phyloP scores from a whole-genome alignment of 2,888 invertebrate genomes.

The Cerastis rubricosa region DNA sequence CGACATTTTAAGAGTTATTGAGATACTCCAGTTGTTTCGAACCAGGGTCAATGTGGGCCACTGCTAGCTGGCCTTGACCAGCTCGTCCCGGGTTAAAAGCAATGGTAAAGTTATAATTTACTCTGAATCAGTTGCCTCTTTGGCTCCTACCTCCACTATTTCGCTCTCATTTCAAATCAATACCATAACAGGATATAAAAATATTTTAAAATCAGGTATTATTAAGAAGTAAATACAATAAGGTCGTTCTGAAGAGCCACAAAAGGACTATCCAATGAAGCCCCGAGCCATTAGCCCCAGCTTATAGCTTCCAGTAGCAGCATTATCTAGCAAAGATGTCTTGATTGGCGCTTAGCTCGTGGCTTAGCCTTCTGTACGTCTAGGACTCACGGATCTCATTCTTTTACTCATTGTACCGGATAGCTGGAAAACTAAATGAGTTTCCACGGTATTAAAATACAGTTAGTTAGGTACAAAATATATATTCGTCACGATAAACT shows the following conservation, averaged over 20 bases:
- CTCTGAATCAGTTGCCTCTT: too few relatives aligned
- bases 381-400: background rate
- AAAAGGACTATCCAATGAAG: background rate
- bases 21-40: too few relatives aligned
- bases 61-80: too few relatives aligned
- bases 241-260: background rate
- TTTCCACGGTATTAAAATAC: background rate
- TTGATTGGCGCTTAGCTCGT: conserved; percentile 25
- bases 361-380: background rate
- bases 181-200: too few relatives aligned
- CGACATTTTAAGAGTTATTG: too few relatives aligned
- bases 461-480: too few relatives aligned
- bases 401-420: background rate
- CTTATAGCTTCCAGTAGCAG: background rate
- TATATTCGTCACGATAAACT: background rate
- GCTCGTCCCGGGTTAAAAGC: too few relatives aligned
- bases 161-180: too few relatives aligned
- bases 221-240: background rate
- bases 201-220: too few relatives aligned
- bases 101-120: too few relatives aligned
- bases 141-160: too few relatives aligned
- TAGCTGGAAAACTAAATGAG: background rate
- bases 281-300: background rate
- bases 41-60: too few relatives aligned
- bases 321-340: conserved; percentile 6